These are phyloP conservation scores for Plagodis dolabraria DNA, from an alignment of 2,888 invertebrate genomes.

Conservation along the genomic window DNA sequence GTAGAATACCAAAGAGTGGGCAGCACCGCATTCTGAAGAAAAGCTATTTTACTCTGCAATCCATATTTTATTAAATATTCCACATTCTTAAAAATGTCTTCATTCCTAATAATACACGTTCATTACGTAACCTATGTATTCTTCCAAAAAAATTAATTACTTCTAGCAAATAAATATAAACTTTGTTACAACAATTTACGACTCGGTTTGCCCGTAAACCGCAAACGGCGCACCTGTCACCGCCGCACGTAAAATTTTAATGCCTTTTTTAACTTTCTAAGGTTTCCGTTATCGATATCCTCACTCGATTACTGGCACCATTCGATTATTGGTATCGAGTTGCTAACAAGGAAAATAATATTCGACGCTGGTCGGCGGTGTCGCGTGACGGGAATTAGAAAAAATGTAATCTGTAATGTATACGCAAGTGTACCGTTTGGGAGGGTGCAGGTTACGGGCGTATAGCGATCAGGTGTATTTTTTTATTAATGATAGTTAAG, in stretches of 20 bases:
- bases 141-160: not conserved
- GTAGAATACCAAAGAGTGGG: no score
- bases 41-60: no score
- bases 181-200: conserved; percentile 14
- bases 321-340: conserved; percentile 73
- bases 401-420: conserved; percentile 56
- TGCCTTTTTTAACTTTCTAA: conserved; percentile 61
- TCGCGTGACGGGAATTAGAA: conserved; percentile 66
- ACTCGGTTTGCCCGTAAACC: conserved; percentile 15
- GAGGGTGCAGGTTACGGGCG: conserved; percentile 30
- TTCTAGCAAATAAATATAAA: conserved; percentile 13
- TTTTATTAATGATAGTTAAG: no score
- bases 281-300: conserved; percentile 76
- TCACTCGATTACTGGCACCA: conserved; percentile 25
- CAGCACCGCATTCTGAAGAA: no score
- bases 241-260: conserved; percentile 54
- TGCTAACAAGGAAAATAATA: conserved; percentile 78
- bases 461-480: conserved; percentile 6
- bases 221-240: conserved; percentile 49
- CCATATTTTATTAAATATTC: no score
- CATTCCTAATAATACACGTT: no score
- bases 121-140: no score
- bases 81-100: no score
- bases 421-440: conserved; percentile 45
- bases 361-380: conserved; percentile 72